Evolutionary conservation across 2,113 vertebrate genomes (phyloP).

Genomic region (Plotosus lineatus): DNA sequence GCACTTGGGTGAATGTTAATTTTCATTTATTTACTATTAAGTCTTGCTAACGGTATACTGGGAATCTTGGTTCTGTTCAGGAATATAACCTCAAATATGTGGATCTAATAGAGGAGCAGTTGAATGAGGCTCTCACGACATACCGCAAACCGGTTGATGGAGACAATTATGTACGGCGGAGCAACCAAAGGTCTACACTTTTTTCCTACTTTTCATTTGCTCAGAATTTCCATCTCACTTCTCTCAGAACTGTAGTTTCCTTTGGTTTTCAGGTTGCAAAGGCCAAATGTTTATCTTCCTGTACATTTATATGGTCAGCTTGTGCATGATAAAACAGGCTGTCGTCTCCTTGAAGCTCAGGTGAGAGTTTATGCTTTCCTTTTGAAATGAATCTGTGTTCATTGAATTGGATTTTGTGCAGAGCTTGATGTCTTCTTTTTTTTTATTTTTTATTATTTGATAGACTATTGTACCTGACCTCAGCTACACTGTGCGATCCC

Average conservation of each 20-base stretch:
- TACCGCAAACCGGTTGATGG: constrained; percentile 97
- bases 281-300: constrained; percentile 94
- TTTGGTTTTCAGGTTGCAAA: constrained; percentile 81
- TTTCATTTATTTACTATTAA: neutral
- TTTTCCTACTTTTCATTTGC: neutral
- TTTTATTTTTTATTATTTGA: constrained; percentile 20
- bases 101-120: constrained; percentile 94
- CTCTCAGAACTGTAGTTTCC: neutral
- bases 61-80: constrained; percentile 59
- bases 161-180: constrained; percentile 96
- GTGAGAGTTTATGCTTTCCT: constrained; percentile 66
- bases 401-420: neutral
- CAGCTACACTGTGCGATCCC: constrained; percentile 90
- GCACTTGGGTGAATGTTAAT: too few relatives aligned
- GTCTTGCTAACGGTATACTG: neutral
- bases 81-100: constrained; percentile 98
- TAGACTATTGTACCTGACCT: constrained; percentile 94
- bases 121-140: constrained; percentile 96
- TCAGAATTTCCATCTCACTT: neutral
- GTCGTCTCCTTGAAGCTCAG: constrained; percentile 93
- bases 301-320: constrained; percentile 96
- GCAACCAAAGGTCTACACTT: constrained; percentile 88
- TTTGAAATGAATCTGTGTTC: neutral
- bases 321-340: constrained; percentile 97
- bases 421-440: constrained; percentile 8